Evolutionary conservation across 2,113 vertebrate genomes (phyloP).

Genomic region (Toxostoma redivivum): DNA sequence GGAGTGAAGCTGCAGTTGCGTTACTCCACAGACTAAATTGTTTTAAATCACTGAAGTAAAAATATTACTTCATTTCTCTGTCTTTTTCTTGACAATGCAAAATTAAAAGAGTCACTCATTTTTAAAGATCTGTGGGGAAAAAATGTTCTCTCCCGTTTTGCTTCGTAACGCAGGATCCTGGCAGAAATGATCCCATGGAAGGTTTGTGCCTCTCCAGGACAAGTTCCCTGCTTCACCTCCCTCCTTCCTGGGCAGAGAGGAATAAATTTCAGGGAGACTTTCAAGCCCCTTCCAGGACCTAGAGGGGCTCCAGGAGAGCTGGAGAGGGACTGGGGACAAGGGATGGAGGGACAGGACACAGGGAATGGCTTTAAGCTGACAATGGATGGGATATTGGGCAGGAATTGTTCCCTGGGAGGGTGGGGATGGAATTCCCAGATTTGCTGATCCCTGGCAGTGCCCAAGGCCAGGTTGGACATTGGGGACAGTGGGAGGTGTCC

Average conservation of each 20-base stretch:
- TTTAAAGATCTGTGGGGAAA: slow-evolving; percentile 56
- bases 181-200: neutral
- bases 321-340: neutral
- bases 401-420: neutral
- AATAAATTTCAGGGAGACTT: neutral
- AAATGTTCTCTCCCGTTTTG: neutral
- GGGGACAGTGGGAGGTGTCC: neutral
- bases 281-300: fast-evolving
- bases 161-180: neutral
- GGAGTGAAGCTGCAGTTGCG: neutral
- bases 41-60: slow-evolving; percentile 65
- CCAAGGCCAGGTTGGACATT: neutral
- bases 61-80: slow-evolving; percentile 60
- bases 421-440: neutral
- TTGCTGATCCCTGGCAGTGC: neutral
- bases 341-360: neutral
- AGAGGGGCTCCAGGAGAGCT: neutral
- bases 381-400: fast-evolving
- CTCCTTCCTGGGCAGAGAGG: neutral
- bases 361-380: fast-evolving
- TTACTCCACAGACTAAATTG: slow-evolving; percentile 48
- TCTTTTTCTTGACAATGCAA: slow-evolving; percentile 52
- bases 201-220: neutral
- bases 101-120: slow-evolving; percentile 68
- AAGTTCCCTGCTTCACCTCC: neutral